These are phyloP conservation scores for Lichenostomus cassidix DNA, from an alignment of 2,113 vertebrate genomes.

Conservation along the genomic window DNA sequence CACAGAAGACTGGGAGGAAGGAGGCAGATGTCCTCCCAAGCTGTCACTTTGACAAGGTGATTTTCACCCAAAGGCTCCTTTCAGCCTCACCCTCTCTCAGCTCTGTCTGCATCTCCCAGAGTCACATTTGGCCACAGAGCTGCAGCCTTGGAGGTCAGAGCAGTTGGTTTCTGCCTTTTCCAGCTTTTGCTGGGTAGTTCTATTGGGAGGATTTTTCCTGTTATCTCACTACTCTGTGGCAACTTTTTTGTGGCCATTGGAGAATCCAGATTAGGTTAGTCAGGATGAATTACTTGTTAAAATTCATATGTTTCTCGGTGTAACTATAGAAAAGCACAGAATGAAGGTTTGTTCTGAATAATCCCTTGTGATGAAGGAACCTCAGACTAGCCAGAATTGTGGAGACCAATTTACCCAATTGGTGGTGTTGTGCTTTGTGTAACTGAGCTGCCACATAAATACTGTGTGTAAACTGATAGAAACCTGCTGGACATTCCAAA, in stretches of 20 bases:
- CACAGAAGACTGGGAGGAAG: conserved; percentile 39
- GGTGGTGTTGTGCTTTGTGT: background rate
- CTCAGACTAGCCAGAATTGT: background rate
- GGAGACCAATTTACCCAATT: background rate
- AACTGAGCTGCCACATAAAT: background rate
- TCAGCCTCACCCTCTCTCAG: conserved; percentile 1
- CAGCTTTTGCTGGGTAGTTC: background rate
- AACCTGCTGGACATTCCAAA: background rate
- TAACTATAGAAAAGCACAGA: background rate
- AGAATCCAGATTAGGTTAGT: background rate
- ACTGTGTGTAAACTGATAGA: background rate
- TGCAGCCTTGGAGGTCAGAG: background rate
- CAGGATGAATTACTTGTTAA: background rate
- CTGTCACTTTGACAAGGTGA: conserved; percentile 69
- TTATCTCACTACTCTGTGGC: background rate
- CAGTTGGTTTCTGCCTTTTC: background rate
- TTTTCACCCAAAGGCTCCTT: conserved; percentile 55
- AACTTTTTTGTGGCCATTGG: background rate
- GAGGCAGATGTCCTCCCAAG: conserved; percentile 61
- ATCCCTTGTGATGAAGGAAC: background rate
- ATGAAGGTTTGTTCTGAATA: background rate
- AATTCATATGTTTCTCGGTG: background rate
- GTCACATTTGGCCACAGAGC: background rate
- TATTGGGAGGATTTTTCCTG: background rate
- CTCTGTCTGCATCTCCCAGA: background rate